Evolutionary conservation across 2,888 invertebrate genomes (phyloP), one percentile per base, ranked within the genome.

Genomic region (Lasioglossum vierecki): DNA sequence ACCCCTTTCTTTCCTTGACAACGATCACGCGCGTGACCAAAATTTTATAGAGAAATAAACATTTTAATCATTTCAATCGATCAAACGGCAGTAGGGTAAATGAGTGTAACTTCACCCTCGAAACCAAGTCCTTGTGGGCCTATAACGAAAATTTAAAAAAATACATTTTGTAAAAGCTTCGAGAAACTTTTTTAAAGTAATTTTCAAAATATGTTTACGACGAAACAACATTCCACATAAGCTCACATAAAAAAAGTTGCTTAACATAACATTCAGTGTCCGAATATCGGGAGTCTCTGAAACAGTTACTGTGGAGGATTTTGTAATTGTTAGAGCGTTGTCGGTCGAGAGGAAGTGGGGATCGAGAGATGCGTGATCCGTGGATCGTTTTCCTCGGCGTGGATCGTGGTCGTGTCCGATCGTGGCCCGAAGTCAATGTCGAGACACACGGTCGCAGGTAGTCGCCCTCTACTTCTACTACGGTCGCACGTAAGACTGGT

Each of bases 391-490:
- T 60, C 26, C 26, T 26, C n/a, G 26, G 60, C 60, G 60, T n/a
- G 39, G 68, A 68, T 68, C 68, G 68, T 68, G 63, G 53, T 57
- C 57, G 57, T 70, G 79, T 63, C 74, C 49, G 76, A 76, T 86
- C 75, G 72, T 63, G 74, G 79, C 41, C 75, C 41, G 79, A 75
- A 87, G 86, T 86, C 87, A 80, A 84, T 84, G 87, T 80, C 87
- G 86, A 75, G 75, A 78, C 78, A 86, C 87, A 83, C 70, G 86
- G 83, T 83, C 79, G 88, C 88, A 86, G 84, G 88, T 88, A 88
- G 88, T 84, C 88, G 88, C 83, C 88, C 88, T 85, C 88, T 82
- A 76, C 81, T 76, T 85, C 88, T 80, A 76, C 81, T 76, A 71
- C 74, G 82, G 46, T 83, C 82, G 71, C 76, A 73, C 79, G 79